A percentile compares a stretch with the other conserved stretches of the same genome.
These are phyloP conservation scores for Argya squamiceps DNA, from an alignment of 2,797 vertebrate species.

Conservation along the genomic window DNA sequence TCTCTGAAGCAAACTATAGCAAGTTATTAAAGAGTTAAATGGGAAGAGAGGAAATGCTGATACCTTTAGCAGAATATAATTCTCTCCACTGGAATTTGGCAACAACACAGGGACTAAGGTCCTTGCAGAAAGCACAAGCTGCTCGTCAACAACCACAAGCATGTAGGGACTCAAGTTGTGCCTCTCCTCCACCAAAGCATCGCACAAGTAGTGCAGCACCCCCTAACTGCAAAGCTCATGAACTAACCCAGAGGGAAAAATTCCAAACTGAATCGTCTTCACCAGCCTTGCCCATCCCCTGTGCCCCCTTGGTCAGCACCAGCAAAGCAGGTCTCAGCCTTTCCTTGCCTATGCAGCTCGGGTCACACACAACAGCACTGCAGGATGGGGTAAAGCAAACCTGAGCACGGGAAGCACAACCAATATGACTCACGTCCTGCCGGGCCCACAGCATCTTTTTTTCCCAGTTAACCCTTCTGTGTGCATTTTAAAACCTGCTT, in stretches of 20 bases:
- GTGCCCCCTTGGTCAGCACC: not conserved
- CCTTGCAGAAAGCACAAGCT: not conserved
- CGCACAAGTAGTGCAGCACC: not conserved
- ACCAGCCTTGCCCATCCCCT: not conserved
- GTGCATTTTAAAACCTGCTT: not conserved
- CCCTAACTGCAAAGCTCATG: not conserved
- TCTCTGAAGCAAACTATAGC: not conserved
- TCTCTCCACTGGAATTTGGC: conserved; percentile 63
- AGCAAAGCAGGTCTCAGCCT: not conserved
- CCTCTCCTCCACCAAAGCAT: not conserved
- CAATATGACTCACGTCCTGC: not conserved
- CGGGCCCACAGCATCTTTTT: not conserved
- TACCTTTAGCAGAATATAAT: conserved; percentile 52
- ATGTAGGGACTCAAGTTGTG: not conserved
- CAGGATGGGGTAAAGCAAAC: not conserved
- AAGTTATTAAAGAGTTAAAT: conserved; percentile 31
- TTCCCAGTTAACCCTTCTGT: not conserved
- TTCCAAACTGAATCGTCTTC: not conserved
- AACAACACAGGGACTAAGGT: not conserved
- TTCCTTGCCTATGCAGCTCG: not conserved
- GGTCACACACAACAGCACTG: not conserved
- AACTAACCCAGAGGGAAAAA: not conserved
- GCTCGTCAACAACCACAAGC: not conserved
- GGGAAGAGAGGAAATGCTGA: conserved; percentile 42
- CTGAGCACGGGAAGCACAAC: not conserved